These are phyloP conservation scores for Coecobrya sp. DNA, from an alignment of 2,888 invertebrate species.

Conservation along the genomic window DNA sequence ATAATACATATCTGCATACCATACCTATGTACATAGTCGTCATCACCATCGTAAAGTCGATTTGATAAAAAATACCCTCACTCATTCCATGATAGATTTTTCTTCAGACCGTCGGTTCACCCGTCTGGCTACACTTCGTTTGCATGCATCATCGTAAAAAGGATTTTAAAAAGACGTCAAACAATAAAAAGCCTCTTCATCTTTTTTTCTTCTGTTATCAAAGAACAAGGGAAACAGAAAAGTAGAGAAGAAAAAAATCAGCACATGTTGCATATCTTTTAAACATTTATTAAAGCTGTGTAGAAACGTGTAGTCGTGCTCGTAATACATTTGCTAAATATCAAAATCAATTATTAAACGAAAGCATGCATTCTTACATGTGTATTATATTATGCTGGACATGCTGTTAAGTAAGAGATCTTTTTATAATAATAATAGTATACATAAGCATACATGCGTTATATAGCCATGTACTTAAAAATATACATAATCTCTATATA, in stretches of 20 bases:
- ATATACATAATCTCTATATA: neutral
- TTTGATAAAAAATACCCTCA: neutral
- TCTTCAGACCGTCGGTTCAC: neutral
- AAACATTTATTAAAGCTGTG: conserved; percentile 43
- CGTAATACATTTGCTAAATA: conserved; percentile 50
- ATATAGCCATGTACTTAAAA: conserved; percentile 2
- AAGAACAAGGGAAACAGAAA: conserved; percentile 18
- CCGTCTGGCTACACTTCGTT: conserved; percentile 9
- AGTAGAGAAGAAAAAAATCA: conserved; percentile 23
- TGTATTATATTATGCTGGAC: conserved; percentile 46
- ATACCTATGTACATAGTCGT: neutral
- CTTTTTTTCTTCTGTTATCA: conserved; percentile 13
- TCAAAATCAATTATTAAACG: conserved; percentile 76
- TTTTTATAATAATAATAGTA: conserved; percentile 16
- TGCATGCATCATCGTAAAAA: conserved; percentile 72
- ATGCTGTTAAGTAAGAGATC: conserved; percentile 44
- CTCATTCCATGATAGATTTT: neutral
- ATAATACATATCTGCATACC: neutral
- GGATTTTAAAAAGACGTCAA: conserved; percentile 48
- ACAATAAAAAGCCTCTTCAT: conserved; percentile 55
- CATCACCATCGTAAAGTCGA: conserved; percentile 25
- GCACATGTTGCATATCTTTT: conserved; percentile 55
- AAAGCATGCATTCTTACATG: conserved; percentile 65
- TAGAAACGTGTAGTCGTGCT: conserved; percentile 62
- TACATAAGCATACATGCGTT: neutral